A percentile compares a stretch with the other conserved stretches of the same genome.
Evolutionary conservation across 2,797 vertebrate genomes (phyloP).

Genomic region (Trichosurus vulpecula): DNA sequence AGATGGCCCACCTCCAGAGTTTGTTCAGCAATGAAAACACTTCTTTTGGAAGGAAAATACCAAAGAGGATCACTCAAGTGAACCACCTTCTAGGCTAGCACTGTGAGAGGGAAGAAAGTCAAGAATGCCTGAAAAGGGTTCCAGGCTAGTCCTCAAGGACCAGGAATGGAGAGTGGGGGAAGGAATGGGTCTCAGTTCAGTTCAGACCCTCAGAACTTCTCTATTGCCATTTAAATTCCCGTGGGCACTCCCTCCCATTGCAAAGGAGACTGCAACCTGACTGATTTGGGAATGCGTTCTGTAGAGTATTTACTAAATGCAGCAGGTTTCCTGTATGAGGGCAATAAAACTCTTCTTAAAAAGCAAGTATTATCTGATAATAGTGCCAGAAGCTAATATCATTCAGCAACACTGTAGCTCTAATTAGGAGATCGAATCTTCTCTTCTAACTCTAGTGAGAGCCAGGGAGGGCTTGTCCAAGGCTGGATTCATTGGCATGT

Average conservation of each 20-base stretch:
- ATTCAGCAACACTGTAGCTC: background rate
- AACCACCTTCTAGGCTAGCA: background rate
- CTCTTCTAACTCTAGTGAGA: background rate
- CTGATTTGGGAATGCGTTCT: background rate
- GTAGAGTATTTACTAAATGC: slow-evolving; percentile 12
- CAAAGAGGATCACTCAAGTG: background rate
- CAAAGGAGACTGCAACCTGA: background rate
- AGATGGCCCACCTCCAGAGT: background rate
- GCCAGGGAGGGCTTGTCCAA: background rate
- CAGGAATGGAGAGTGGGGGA: background rate
- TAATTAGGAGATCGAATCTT: background rate
- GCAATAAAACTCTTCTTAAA: background rate
- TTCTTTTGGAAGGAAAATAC: background rate
- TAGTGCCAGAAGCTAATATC: background rate
- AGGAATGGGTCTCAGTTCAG: background rate
- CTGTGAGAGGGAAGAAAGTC: background rate
- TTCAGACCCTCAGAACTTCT: slow-evolving; percentile 1
- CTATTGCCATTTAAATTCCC: background rate
- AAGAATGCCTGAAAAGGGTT: background rate
- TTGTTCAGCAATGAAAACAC: background rate
- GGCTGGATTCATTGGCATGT: too few species aligned
- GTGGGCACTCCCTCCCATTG: background rate
- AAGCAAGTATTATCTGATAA: background rate
- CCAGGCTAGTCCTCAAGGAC: background rate
- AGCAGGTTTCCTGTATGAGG: background rate